Conservation (phyloP, 2,113 vertebrate genomes). For the Phainopepla nitens region DNA sequence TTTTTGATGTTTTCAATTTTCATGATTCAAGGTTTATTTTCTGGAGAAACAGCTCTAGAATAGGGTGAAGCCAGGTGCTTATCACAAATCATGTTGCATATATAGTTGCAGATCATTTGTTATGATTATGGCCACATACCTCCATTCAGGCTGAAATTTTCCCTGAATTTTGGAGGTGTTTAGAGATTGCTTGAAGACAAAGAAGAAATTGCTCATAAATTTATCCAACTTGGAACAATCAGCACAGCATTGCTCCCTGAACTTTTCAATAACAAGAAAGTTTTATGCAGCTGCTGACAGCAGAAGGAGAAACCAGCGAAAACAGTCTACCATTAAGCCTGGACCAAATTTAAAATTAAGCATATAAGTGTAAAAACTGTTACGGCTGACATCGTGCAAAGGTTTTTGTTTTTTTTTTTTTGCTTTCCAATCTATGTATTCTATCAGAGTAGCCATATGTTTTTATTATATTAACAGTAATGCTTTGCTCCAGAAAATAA, state of each 20-base stretch:
- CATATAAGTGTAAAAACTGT: neutral
- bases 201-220: neutral
- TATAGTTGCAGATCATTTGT: neutral
- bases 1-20: neutral
- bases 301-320: neutral
- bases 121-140: fast-evolving
- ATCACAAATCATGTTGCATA: neutral
- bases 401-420: neutral
- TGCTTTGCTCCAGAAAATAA: neutral
- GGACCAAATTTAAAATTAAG: neutral
- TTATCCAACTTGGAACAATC: neutral
- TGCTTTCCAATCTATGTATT: neutral
- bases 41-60: neutral
- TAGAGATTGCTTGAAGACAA: neutral
- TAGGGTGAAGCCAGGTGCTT: neutral
- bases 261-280: neutral
- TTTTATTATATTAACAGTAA: neutral
- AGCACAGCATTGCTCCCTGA: neutral
- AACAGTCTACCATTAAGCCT: neutral
- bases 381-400: neutral
- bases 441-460: neutral
- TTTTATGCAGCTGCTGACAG: neutral
- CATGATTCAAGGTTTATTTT: neutral
- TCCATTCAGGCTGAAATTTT: neutral
- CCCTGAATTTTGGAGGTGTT: neutral